Conservation (phyloP, 1,140 invertebrate genomes). For the Atta texana region DNA sequence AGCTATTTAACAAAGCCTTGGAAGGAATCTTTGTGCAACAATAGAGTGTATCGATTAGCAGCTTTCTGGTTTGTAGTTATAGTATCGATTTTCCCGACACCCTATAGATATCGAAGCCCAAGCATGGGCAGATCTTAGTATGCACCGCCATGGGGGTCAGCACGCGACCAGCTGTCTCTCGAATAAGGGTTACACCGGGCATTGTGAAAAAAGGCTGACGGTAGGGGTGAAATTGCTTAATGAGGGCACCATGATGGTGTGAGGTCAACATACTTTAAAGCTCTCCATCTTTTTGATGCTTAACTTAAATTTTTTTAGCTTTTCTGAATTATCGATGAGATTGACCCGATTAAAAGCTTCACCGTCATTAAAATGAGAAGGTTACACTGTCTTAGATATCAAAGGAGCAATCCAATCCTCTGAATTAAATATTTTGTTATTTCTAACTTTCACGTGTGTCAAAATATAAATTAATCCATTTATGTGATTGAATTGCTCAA, state of each 20-base stretch:
- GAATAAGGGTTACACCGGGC: slow-evolving; percentile 67
- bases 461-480: too few relatives aligned
- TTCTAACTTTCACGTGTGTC: too few relatives aligned
- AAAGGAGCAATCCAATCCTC: too few relatives aligned
- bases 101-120: slow-evolving; percentile 56
- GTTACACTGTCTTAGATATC: too few relatives aligned
- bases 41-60: slow-evolving; percentile 16
- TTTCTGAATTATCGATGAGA: not conserved
- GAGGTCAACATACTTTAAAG: slow-evolving; percentile 65
- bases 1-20: not conserved
- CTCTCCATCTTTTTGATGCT: slow-evolving; percentile 40
- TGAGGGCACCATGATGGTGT: slow-evolving; percentile 58
- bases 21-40: not conserved
- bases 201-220: slow-evolving; percentile 67
- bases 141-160: slow-evolving; percentile 78
- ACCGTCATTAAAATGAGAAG: not conserved
- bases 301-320: slow-evolving; percentile 48
- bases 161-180: slow-evolving; percentile 80
- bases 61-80: not conserved
- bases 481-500: too few relatives aligned
- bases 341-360: not conserved
- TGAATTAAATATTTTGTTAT: too few relatives aligned
- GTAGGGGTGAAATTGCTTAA: slow-evolving; percentile 63
- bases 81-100: slow-evolving; percentile 52
- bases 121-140: slow-evolving; percentile 47